phyloP scores from a whole-genome alignment of 2,113 vertebrate genomes.

The Poeciliopsis prolifica region DNA sequence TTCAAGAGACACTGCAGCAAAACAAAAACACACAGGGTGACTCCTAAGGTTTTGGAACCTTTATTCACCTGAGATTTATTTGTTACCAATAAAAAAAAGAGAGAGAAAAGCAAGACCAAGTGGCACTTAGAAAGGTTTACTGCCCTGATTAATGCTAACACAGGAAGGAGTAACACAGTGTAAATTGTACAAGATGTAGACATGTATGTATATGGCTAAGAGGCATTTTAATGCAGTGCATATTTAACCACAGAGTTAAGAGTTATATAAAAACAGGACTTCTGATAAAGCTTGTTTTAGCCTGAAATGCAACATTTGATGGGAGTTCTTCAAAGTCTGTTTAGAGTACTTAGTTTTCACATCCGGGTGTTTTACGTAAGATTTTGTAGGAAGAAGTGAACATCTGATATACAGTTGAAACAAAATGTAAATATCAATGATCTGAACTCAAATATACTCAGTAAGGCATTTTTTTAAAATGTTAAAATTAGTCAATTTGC shows the following conservation, averaged over 20 bases:
- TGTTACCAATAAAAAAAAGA: constrained; percentile 37
- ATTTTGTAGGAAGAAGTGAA: not conserved
- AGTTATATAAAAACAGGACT: not conserved
- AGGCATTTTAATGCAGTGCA: constrained; percentile 1
- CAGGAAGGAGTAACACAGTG: not conserved
- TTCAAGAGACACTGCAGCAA: constrained; percentile 18
- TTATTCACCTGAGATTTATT: constrained; percentile 70
- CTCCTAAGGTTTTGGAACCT: constrained; percentile 37
- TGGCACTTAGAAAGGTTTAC: constrained; percentile 54
- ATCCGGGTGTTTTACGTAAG: not conserved
- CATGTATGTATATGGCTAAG: constrained; percentile 1
- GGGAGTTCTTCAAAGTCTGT: not conserved
- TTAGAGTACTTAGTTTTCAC: not conserved
- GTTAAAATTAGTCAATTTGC: not conserved
- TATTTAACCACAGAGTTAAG: constrained; percentile 1
- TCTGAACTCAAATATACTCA: not conserved
- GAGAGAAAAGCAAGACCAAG: constrained; percentile 29
- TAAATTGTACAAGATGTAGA: not conserved
- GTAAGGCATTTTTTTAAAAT: constrained; percentile 37
- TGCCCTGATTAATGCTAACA: constrained; percentile 40
- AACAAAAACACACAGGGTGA: constrained; percentile 23
- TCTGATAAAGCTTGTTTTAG: not conserved
- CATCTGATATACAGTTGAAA: not conserved
- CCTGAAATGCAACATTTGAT: not conserved
- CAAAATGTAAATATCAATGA: not conserved